phyloP scores from a whole-genome alignment of 2,113 vertebrate genomes.

The Casuarius casuarius region DNA sequence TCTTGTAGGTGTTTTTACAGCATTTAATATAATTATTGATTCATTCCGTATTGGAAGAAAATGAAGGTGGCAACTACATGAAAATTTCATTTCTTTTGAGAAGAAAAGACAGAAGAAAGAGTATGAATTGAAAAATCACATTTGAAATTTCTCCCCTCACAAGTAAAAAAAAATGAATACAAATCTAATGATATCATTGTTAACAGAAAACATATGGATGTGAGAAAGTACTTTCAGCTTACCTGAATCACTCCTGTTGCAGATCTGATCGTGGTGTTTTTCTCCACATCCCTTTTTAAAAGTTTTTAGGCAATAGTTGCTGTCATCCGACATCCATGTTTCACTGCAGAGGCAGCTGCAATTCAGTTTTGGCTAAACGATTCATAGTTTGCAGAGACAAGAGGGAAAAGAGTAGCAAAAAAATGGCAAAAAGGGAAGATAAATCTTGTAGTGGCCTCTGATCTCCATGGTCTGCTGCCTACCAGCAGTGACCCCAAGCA shows the following conservation, averaged over 20 bases:
- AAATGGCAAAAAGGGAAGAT: neutral
- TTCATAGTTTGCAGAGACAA: neutral
- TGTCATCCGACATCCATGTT: neutral
- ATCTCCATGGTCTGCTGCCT: neutral
- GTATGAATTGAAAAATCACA: neutral
- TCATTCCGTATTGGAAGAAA: neutral
- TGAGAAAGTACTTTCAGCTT: neutral
- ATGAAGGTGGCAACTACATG: neutral
- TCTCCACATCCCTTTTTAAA: rapidly evolving
- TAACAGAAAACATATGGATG: neutral
- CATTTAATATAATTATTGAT: neutral
- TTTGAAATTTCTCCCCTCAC: neutral
- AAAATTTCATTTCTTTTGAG: neutral
- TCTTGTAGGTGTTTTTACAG: neutral
- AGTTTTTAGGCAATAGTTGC: neutral
- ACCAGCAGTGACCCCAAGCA: neutral
- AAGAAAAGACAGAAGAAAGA: neutral
- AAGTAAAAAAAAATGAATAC: neutral
- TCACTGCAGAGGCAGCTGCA: neutral
- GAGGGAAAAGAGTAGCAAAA: neutral
- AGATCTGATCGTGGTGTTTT: neutral
- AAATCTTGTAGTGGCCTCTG: neutral
- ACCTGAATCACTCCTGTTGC: neutral
- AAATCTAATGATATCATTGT: neutral
- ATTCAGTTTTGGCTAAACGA: neutral